Conservation (phyloP, 1,140 invertebrate species). For the Leptoteleia sp. region DNA sequence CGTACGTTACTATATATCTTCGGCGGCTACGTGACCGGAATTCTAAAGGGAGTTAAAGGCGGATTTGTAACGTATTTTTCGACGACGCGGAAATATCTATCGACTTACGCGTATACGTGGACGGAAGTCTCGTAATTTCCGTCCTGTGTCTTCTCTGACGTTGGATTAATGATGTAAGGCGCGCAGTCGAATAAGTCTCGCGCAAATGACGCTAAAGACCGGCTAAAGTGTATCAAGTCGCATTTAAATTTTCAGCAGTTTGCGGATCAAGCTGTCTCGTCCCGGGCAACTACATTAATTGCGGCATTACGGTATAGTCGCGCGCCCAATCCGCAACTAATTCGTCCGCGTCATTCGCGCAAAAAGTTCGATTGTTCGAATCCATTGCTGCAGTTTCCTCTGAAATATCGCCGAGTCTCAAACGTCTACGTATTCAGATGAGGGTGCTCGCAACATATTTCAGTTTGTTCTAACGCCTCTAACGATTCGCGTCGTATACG, state of each 20-base stretch:
- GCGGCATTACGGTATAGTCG: neutral
- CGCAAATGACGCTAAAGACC: slow-evolving; percentile 52
- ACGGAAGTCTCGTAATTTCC: slow-evolving; percentile 69
- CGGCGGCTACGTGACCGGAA: slow-evolving; percentile 72
- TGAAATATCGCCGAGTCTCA: too few relatives aligned
- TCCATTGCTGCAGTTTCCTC: too few relatives aligned
- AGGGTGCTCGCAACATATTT: too few relatives aligned
- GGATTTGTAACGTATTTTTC: slow-evolving; percentile 77
- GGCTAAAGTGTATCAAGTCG: slow-evolving; percentile 24
- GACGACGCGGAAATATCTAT: slow-evolving; percentile 69
- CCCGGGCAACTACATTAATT: slow-evolving; percentile 20
- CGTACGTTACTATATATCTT: slow-evolving; percentile 74
- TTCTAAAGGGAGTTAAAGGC: slow-evolving; percentile 70
- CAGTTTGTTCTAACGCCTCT: too few relatives aligned
- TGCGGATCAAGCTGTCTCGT: slow-evolving; percentile 21
- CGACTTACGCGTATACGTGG: slow-evolving; percentile 67
- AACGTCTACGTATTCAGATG: too few relatives aligned
- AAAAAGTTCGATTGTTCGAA: slow-evolving; percentile 13
- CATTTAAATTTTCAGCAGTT: slow-evolving; percentile 45
- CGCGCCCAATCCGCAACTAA: neutral
- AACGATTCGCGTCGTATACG: too few relatives aligned
- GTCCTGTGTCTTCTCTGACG: slow-evolving; percentile 59
- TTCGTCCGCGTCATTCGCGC: neutral
- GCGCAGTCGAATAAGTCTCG: slow-evolving; percentile 52
- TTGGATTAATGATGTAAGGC: slow-evolving; percentile 66